A percentile compares a stretch with the other conserved stretches of the same genome.
These are phyloP conservation scores for Lycodopsis pacificus DNA, from an alignment of 2,797 vertebrate genomes.

Conservation along the genomic window DNA sequence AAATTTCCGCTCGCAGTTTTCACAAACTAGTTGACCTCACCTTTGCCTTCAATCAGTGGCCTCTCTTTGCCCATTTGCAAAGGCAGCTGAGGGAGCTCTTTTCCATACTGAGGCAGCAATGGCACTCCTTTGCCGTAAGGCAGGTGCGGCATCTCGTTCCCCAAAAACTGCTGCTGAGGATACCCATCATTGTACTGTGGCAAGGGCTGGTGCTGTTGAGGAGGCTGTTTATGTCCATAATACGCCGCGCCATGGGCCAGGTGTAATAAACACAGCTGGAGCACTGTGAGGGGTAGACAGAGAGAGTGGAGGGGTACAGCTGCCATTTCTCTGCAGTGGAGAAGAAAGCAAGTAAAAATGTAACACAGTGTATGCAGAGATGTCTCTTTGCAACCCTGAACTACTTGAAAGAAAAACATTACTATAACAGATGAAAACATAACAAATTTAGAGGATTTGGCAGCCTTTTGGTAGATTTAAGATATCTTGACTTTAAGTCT, in stretches of 20 bases:
- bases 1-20: neutral
- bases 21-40: slow-evolving; percentile 71
- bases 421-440: neutral
- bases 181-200: slow-evolving; percentile 91
- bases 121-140: slow-evolving; percentile 88
- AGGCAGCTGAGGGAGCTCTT: slow-evolving; percentile 91
- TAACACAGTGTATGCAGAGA: neutral
- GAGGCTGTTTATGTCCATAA: slow-evolving; percentile 92
- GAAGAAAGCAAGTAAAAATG: slow-evolving; percentile 6
- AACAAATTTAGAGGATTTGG: neutral
- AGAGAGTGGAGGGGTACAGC: slow-evolving; percentile 70
- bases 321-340: slow-evolving; percentile 80
- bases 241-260: slow-evolving; percentile 87
- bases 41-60: slow-evolving; percentile 89
- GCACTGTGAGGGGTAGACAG: slow-evolving; percentile 78
- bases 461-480: neutral
- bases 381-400: neutral
- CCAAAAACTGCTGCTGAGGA: slow-evolving; percentile 87
- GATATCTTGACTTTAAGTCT: neutral
- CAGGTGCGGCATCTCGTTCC: slow-evolving; percentile 90
- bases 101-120: slow-evolving; percentile 88
- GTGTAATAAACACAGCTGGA: slow-evolving; percentile 82
- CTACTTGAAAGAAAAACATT: neutral
- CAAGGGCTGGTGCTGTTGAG: slow-evolving; percentile 89
- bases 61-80: slow-evolving; percentile 87